Conservation (phyloP, 2,797 vertebrate species). For the Chaetodon trifasciatus region DNA sequence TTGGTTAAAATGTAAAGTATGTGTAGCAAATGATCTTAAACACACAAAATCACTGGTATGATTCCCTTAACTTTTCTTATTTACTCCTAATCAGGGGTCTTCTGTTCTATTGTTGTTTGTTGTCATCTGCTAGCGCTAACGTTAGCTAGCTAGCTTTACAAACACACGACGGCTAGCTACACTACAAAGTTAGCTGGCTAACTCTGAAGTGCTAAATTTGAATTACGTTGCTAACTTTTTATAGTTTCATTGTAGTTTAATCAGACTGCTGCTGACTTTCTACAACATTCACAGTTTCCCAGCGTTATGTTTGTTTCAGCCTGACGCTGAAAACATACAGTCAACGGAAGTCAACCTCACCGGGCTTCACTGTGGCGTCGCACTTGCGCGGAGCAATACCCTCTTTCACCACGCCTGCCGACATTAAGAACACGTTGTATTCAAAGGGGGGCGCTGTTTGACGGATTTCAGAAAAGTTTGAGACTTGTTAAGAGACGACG, state of each 20-base stretch:
- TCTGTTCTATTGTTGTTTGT: too few relatives aligned
- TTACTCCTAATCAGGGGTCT: too few relatives aligned
- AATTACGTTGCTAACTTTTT: background rate
- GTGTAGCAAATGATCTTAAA: background rate
- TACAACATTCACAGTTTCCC: too few relatives aligned
- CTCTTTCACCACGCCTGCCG: background rate
- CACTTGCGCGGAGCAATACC: background rate
- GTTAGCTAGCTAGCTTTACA: background rate
- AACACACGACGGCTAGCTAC: background rate
- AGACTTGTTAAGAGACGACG: too few relatives aligned
- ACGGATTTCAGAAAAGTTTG: background rate
- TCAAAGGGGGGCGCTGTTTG: slow-evolving; percentile 11
- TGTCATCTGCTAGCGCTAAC: background rate
- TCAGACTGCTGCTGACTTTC: too few relatives aligned
- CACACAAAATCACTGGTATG: too few relatives aligned
- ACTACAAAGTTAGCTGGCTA: too few relatives aligned
- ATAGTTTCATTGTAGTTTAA: background rate
- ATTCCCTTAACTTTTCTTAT: too few relatives aligned
- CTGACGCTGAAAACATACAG: background rate
- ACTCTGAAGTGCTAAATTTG: too few relatives aligned
- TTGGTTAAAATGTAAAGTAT: background rate
- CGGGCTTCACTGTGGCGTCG: background rate
- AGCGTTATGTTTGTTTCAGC: too few relatives aligned
- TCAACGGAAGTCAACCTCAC: background rate
- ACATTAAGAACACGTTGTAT: background rate